phyloP scores from a whole-genome alignment of 2,113 vertebrate species.

The Sarotherodon lohbergeri region DNA sequence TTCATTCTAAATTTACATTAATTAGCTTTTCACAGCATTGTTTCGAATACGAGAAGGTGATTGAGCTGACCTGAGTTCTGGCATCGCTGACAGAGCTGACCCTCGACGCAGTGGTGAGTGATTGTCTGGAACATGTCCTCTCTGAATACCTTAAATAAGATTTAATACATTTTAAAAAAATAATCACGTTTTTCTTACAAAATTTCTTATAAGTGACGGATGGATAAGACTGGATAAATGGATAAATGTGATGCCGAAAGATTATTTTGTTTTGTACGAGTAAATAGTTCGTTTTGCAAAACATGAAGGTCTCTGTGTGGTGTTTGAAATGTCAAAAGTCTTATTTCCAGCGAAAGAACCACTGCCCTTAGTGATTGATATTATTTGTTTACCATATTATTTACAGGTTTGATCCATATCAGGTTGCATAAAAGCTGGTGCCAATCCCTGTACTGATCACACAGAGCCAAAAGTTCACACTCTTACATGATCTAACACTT shows the following conservation, averaged over 20 bases:
- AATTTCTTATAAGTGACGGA: background rate
- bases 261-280: background rate
- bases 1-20: background rate
- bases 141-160: slow-evolving; percentile 24
- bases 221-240: background rate
- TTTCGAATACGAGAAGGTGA: background rate
- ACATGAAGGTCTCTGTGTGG: background rate
- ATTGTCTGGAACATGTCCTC: slow-evolving; percentile 1
- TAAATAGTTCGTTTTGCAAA: background rate
- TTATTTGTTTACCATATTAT: background rate
- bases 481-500: too few species aligned
- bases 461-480: too few species aligned
- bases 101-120: background rate
- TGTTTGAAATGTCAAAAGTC: background rate
- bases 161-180: background rate
- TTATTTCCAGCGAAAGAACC: background rate
- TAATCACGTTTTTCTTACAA: background rate
- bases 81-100: slow-evolving; percentile 23
- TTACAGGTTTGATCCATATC: background rate
- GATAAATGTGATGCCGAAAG: background rate
- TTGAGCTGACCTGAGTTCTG: slow-evolving; percentile 17
- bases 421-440: background rate
- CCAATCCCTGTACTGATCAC: too few species aligned
- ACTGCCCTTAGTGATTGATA: background rate
- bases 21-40: background rate